Percentiles rank a stretch among this genome's conserved stretches.
These are phyloP conservation scores for Chromis chromis DNA, from an alignment of 2,797 vertebrate species.

Conservation along the genomic window DNA sequence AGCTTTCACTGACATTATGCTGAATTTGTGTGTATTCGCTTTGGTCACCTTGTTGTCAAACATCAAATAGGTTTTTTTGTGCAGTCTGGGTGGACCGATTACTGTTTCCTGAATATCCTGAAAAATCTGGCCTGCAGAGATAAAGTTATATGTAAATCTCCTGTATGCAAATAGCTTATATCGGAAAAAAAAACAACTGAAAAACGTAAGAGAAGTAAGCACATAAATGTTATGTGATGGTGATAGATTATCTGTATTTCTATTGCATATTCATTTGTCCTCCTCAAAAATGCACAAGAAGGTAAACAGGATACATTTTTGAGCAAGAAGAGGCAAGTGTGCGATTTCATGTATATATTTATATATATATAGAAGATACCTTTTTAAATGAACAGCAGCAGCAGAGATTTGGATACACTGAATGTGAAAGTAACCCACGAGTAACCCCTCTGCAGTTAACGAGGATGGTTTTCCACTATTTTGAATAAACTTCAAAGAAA, in stretches of 20 bases:
- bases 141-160: constrained; percentile 64
- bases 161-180: constrained; percentile 79
- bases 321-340: constrained; percentile 77
- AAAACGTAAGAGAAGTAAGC: constrained; percentile 47
- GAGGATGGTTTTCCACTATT: constrained; percentile 45
- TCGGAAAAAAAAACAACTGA: constrained; percentile 34
- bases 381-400: constrained; percentile 73
- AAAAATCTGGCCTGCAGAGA: constrained; percentile 78
- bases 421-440: constrained; percentile 79
- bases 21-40: constrained; percentile 69
- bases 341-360: constrained; percentile 44
- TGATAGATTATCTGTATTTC: constrained; percentile 65
- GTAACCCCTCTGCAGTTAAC: constrained; percentile 52
- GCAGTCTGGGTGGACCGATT: constrained; percentile 49
- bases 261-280: constrained; percentile 82
- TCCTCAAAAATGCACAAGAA: constrained; percentile 66
- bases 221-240: constrained; percentile 51
- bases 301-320: constrained; percentile 67
- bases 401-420: constrained; percentile 76
- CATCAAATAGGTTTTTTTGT: constrained; percentile 61
- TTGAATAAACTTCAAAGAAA: constrained; percentile 46
- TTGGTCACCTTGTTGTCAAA: constrained; percentile 79
- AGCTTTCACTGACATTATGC: constrained; percentile 42
- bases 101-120: constrained; percentile 67
- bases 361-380: constrained; percentile 36